Percentiles rank a stretch among this genome's conserved stretches.
Evolutionary conservation across 2,888 invertebrate species (phyloP).

Genomic region (Exephanes ischioxanthus): DNA sequence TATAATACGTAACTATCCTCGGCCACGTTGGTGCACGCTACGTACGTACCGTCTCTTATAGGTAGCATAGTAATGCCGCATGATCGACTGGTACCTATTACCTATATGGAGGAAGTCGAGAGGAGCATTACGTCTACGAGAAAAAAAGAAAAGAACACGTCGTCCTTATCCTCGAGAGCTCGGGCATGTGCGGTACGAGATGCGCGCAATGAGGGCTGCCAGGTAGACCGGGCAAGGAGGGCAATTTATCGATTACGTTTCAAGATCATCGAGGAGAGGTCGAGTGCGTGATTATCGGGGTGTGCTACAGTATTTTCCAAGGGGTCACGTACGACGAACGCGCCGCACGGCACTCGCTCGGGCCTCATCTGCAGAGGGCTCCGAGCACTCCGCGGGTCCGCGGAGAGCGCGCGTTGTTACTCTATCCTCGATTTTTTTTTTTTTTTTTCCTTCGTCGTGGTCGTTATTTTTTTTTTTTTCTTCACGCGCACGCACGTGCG

Average conservation of each 20-base stretch:
- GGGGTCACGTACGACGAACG: slow-evolving; percentile 69
- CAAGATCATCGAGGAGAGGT: slow-evolving; percentile 69
- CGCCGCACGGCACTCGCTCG: slow-evolving; percentile 55
- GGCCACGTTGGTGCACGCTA: background rate
- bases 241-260: slow-evolving; percentile 72
- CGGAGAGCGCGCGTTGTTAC: slow-evolving; percentile 20
- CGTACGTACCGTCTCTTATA: slow-evolving; percentile 25
- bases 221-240: slow-evolving; percentile 64
- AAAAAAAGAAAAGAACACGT: slow-evolving; percentile 29
- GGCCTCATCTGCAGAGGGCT: background rate
- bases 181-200: slow-evolving; percentile 37
- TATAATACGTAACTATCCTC: slow-evolving; percentile 12
- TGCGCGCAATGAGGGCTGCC: slow-evolving; percentile 49
- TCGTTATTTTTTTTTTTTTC: slow-evolving; percentile 48
- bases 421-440: slow-evolving; percentile 39
- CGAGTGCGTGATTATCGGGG: slow-evolving; percentile 69
- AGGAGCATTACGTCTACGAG: slow-evolving; percentile 37
- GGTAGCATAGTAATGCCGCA: slow-evolving; percentile 53
- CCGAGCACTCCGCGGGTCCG: background rate
- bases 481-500: slow-evolving; percentile 76
- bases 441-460: slow-evolving; percentile 32
- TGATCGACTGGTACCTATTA: slow-evolving; percentile 56
- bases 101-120: slow-evolving; percentile 45
- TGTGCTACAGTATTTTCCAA: slow-evolving; percentile 64
- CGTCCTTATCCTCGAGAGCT: slow-evolving; percentile 46